Percentiles rank a stretch among this genome's conserved stretches.
These are phyloP conservation scores for Pardosa pseudoannulata DNA, from an alignment of 2,888 invertebrate genomes.

Conservation along the genomic window DNA sequence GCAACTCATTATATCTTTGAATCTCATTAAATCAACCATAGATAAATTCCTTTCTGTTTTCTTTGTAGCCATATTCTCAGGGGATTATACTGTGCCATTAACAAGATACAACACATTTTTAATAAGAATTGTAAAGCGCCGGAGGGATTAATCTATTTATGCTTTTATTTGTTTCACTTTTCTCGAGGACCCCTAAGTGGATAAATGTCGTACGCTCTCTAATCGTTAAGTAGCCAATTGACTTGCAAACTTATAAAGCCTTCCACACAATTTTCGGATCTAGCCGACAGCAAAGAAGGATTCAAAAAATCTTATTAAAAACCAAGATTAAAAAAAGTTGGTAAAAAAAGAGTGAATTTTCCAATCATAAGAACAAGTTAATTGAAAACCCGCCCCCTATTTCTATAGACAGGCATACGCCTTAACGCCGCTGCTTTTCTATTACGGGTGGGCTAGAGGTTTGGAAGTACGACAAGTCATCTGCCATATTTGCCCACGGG, in stretches of 20 bases:
- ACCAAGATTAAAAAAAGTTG: neutral
- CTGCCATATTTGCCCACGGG: slow-evolving; percentile 34
- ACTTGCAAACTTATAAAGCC: neutral
- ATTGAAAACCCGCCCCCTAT: slow-evolving; percentile 69
- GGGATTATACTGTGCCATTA: neutral
- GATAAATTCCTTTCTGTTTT: neutral
- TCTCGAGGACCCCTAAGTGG: neutral
- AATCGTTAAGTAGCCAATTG: neutral
- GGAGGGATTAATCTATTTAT: neutral
- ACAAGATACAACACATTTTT: neutral
- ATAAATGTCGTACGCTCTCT: neutral
- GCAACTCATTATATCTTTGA: neutral
- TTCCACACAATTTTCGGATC: slow-evolving; percentile 3
- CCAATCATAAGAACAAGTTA: slow-evolving; percentile 63
- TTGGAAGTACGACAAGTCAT: neutral
- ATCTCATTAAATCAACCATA: neutral
- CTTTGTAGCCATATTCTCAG: neutral
- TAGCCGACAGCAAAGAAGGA: neutral
- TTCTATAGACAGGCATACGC: slow-evolving; percentile 52
- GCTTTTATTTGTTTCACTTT: neutral
- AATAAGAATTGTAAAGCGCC: neutral
- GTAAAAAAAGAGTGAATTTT: slow-evolving; percentile 46
- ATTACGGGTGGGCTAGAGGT: slow-evolving; percentile 43
- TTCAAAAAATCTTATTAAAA: slow-evolving; percentile 51
- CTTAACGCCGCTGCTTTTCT: slow-evolving; percentile 38